Conservation (phyloP, 1,140 invertebrate species). For the Drosophila punjabiensis region DNA sequence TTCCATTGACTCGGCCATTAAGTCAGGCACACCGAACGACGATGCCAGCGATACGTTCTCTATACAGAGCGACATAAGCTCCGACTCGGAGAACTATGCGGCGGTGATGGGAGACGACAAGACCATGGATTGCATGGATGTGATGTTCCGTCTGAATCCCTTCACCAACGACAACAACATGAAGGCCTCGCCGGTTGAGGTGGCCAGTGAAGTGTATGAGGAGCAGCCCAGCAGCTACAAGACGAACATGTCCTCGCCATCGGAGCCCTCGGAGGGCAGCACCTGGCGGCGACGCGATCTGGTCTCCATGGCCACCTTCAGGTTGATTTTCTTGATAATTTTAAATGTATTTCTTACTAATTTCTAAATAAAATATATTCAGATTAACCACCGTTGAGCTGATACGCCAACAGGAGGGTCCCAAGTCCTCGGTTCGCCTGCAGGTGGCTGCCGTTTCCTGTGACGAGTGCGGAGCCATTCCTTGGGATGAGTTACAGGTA, state of each 20-base stretch:
- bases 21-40: conserved; percentile 88
- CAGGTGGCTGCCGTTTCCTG: conserved; percentile 91
- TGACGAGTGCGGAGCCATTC: conserved; percentile 94
- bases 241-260: conserved; percentile 89
- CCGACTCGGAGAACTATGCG: conserved; percentile 92
- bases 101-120: conserved; percentile 89
- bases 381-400: conserved; percentile 93
- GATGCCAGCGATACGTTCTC: conserved; percentile 90
- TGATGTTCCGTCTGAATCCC: conserved; percentile 87
- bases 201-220: conserved; percentile 94
- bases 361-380: not conserved
- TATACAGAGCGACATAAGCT: conserved; percentile 91
- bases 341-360: not conserved
- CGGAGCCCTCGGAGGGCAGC: conserved; percentile 92
- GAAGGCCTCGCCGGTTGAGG: conserved; percentile 88
- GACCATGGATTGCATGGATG: conserved; percentile 88
- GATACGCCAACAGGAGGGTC: conserved; percentile 91
- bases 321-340: conserved; percentile 42
- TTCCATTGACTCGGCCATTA: conserved; percentile 92
- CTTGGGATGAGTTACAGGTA: conserved; percentile 97
- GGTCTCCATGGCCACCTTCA: conserved; percentile 87
- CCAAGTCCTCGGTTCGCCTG: conserved; percentile 90
- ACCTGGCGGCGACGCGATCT: conserved; percentile 92
- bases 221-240: conserved; percentile 88
- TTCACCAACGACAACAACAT: conserved; percentile 85